Base-by-base conservation (phyloP, 2,113 vertebrate genomes). In the Larimichthys crocea region DNA sequence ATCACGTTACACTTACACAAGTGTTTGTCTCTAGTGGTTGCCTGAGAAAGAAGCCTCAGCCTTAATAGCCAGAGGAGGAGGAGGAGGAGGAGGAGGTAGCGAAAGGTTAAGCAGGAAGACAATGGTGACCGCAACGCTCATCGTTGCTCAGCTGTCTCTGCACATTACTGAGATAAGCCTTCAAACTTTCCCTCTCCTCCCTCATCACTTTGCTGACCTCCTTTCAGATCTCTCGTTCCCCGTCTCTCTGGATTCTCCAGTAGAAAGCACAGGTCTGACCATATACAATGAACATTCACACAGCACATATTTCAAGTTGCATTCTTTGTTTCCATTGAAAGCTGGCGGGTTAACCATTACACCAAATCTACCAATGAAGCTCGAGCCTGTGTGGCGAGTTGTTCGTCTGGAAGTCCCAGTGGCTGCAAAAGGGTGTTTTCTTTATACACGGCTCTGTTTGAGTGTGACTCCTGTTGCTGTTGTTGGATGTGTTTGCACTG, bases 141-240 rank as follows among this genome's bases (percentile, higher is more conserved):
- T 91, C 90, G 83, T 35, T 78, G 88, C 90, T 86, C 88, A 88
- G 74, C 92, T 93, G 93, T 93, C 91, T 68, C 85, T 76, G 75
- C 86, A 79, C 87, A 92, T 93, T 92, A 92, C 82, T 55, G 56
- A 92, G 85, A 91, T 83, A 90, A 91, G 89, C 85, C 86, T 62
- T 90, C 88, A 92, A 86, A 92, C 83, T 84, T 82, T 63, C 83
- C 74, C 79, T 83, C 73, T 56, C 67, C 57, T 62, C 74, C 53
- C 49, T 68, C n/a, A 80, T 84, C 79, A 77, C 85, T 91, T 74
- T 60, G 61, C 84, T 91, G 91, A 82, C 86, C 88, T 87, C 88
- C 80, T 91, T 92, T 46, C 75, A 79, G 55, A 79, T 77, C 73
- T 61, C 40, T 48, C 20, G 8, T 12, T 57, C 82, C 22, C 15